A percentile compares a stretch with the other conserved stretches of the same genome.
These are phyloP conservation scores for Leptinotarsa tumamoca DNA, from an alignment of 2,888 invertebrate species.

Conservation along the genomic window DNA sequence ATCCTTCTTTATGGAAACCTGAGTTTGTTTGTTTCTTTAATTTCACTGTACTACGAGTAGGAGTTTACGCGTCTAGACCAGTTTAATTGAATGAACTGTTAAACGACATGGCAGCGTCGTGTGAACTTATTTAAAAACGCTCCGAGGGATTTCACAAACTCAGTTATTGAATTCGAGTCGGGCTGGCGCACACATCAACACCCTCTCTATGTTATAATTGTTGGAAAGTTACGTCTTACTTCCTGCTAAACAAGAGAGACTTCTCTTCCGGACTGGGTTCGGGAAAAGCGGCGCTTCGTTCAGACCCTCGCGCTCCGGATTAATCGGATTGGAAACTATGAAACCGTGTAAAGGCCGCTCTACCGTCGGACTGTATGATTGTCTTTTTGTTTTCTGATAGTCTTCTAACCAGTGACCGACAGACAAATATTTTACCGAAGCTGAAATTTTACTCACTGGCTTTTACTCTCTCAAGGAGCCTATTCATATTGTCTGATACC, in stretches of 20 bases:
- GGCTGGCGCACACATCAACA: constrained; percentile 45
- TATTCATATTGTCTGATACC: too few species aligned
- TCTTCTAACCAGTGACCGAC: too few species aligned
- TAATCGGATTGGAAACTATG: constrained; percentile 66
- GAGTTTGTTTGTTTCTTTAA: too few species aligned
- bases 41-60: background rate
- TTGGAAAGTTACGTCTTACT: constrained; percentile 45
- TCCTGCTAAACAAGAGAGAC: constrained; percentile 44
- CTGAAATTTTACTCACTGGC: too few species aligned
- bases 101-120: constrained; percentile 45
- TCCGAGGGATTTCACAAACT: constrained; percentile 43
- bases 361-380: constrained; percentile 61
- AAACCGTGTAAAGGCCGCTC: constrained; percentile 64
- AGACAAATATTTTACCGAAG: too few species aligned
- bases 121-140: constrained; percentile 49
- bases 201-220: constrained; percentile 46
- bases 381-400: constrained; percentile 55
- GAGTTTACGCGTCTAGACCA: constrained; percentile 46
- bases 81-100: constrained; percentile 47
- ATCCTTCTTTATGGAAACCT: too few species aligned
- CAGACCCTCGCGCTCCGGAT: constrained; percentile 14
- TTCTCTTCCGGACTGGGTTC: constrained; percentile 33
- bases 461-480: too few species aligned
- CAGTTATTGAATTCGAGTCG: constrained; percentile 46
- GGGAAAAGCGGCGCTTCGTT: background rate